phyloP scores from a whole-genome alignment of 2,888 invertebrate genomes.

The Drosophila pseudotakahashii region DNA sequence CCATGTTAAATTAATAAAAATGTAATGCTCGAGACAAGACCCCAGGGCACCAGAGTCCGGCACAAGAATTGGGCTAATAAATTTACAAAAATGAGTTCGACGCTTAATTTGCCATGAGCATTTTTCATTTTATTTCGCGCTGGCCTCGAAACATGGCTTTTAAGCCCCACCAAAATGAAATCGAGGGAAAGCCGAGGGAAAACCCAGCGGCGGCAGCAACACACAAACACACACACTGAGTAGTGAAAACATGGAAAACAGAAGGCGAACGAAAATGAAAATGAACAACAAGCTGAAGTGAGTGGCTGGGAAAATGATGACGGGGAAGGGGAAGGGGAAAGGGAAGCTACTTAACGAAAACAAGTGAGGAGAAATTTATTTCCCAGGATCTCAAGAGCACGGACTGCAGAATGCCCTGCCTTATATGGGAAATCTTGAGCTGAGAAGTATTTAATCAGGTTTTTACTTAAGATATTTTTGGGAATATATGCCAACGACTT shows the following conservation, averaged over 20 bases:
- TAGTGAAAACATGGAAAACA: conserved; percentile 34
- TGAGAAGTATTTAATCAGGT: neutral
- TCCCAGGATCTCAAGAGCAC: conserved; percentile 22
- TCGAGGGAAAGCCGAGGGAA: conserved; percentile 36
- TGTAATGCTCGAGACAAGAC: conserved; percentile 53
- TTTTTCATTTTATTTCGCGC: conserved; percentile 71
- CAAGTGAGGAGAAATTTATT: conserved; percentile 44
- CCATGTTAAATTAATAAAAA: conserved; percentile 74
- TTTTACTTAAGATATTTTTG: neutral
- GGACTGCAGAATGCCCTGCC: conserved; percentile 29
- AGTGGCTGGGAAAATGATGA: conserved; percentile 3
- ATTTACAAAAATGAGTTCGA: conserved; percentile 76
- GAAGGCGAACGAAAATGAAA: conserved; percentile 45
- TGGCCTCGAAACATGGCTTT: conserved; percentile 35
- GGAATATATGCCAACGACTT: too few relatives aligned
- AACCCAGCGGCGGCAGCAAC: conserved; percentile 21
- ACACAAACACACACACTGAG: conserved; percentile 9
- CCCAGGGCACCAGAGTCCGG: conserved; percentile 27
- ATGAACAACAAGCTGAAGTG: conserved; percentile 46
- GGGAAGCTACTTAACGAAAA: conserved; percentile 43
- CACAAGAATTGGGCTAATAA: conserved; percentile 73
- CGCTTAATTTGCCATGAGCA: conserved; percentile 79
- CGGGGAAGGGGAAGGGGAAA: conserved; percentile 5
- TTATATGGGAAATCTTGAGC: neutral
- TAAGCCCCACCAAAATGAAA: conserved; percentile 36